Evolutionary conservation across 2,113 vertebrate species (phyloP).

Genomic region (Anolis sagrei): DNA sequence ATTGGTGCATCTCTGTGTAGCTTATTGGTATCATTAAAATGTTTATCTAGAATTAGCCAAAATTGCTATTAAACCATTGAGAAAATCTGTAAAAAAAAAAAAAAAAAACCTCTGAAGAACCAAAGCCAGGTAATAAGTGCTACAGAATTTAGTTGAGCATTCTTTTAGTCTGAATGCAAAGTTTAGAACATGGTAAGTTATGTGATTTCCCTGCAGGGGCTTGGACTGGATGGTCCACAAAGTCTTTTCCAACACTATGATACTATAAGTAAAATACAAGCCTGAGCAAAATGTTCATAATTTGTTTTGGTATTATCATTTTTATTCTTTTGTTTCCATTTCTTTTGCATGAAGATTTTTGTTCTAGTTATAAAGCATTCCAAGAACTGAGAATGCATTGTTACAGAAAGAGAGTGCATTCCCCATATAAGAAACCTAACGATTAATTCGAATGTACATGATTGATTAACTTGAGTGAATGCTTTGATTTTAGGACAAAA

Average conservation of each 20-base stretch:
- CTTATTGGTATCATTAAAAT: no score
- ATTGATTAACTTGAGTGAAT: not conserved
- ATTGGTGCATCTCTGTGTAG: no score
- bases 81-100: no score
- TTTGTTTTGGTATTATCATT: constrained; percentile 20
- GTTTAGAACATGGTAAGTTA: not conserved
- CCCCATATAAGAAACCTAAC: not conserved
- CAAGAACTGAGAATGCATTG: constrained; percentile 7
- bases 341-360: constrained; percentile 9
- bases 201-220: no score
- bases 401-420: not conserved
- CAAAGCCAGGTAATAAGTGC: not conserved
- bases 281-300: not conserved
- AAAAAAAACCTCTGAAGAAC: no score
- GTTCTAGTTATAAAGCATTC: not conserved
- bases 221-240: no score
- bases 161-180: constrained; percentile 14
- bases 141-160: not conserved
- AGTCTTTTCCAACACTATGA: no score
- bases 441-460: not conserved
- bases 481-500: not conserved
- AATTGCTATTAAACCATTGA: not conserved
- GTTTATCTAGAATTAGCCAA: not conserved
- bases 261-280: no score
- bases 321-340: constrained; percentile 21